Evolutionary conservation across 2,797 vertebrate genomes (phyloP).

Genomic region (Rhinogobio ventralis): DNA sequence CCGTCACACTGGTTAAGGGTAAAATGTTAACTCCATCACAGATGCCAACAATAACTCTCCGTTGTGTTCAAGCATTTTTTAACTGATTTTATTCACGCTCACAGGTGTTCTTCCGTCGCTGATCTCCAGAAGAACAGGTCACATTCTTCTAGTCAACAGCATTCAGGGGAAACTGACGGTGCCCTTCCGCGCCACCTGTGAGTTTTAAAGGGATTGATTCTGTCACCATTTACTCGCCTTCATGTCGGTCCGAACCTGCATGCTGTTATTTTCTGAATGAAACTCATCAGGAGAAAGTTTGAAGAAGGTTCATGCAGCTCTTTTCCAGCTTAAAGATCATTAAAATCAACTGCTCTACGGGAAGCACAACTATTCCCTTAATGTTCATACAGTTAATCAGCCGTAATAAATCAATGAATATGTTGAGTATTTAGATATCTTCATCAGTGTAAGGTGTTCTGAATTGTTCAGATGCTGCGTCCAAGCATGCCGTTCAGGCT

Average conservation of each 20-base stretch:
- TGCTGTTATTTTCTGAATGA: not conserved
- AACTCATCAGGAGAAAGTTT: not conserved
- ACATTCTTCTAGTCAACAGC: constrained; percentile 90
- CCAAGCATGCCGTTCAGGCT: constrained; percentile 92
- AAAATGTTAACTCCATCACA: not conserved
- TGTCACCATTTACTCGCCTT: not conserved
- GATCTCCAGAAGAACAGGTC: constrained; percentile 90
- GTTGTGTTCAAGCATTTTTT: not conserved
- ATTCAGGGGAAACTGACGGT: constrained; percentile 92
- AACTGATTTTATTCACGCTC: not conserved
- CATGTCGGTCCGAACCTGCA: not conserved
- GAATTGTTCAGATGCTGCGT: constrained; percentile 85
- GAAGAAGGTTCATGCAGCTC: not conserved
- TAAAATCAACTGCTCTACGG: not conserved
- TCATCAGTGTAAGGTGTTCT: not conserved
- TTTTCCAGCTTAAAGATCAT: not conserved
- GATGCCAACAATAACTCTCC: not conserved
- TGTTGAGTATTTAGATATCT: not conserved
- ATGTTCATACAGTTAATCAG: not conserved
- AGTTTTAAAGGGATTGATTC: constrained; percentile 69
- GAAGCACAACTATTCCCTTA: not conserved
- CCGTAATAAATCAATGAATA: too few relatives aligned
- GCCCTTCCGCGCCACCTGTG: constrained; percentile 92
- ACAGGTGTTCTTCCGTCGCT: constrained; percentile 90
- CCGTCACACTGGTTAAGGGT: constrained; percentile 93